phyloP scores from a whole-genome alignment of 2,113 vertebrate species.

The Piaya cayana region DNA sequence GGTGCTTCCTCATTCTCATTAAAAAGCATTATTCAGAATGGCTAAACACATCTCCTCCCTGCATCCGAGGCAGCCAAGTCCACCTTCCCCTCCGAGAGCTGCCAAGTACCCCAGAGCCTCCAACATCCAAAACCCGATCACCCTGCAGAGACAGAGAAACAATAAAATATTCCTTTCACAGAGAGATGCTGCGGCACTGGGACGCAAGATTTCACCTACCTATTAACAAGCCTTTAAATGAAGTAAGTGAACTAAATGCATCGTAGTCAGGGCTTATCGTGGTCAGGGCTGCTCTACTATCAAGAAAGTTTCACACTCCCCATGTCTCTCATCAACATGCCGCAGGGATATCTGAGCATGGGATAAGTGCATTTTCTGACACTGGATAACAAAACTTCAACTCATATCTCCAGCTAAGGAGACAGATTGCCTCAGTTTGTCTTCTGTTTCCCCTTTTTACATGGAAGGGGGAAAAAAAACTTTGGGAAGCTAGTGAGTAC shows the following conservation, averaged over 20 bases:
- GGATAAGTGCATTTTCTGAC: rapidly evolving
- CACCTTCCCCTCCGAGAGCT: no score
- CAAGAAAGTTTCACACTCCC: background rate
- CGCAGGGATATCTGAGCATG: background rate
- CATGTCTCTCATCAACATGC: background rate
- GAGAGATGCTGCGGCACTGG: background rate
- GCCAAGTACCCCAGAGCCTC: background rate
- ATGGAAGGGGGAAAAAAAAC: background rate
- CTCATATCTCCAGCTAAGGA: background rate
- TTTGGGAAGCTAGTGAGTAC: background rate
- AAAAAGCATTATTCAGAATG: background rate
- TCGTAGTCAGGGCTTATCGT: background rate
- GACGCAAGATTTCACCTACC: background rate
- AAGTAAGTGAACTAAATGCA: background rate
- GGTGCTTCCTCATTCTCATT: background rate
- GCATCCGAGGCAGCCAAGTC: rapidly evolving
- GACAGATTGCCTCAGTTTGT: background rate
- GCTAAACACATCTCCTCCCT: background rate
- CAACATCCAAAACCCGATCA: background rate
- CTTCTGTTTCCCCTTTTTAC: background rate
- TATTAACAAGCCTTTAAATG: background rate
- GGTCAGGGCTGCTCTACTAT: background rate
- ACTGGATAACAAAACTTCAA: background rate
- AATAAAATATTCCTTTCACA: background rate
- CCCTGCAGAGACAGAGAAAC: background rate